phyloP scores from a whole-genome alignment of 2,888 invertebrate species.

The Agrochola lychnidis region DNA sequence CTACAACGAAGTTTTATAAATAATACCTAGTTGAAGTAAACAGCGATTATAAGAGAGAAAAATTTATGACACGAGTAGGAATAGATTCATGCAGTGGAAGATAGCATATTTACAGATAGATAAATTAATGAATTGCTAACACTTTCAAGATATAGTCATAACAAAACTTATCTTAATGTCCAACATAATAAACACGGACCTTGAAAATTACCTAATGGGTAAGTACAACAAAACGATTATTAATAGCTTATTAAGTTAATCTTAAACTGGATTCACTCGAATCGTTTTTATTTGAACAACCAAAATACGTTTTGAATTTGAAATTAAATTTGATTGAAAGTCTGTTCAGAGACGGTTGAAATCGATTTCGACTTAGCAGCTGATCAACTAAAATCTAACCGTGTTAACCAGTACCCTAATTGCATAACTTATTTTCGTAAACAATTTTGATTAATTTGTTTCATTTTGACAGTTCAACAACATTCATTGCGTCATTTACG shows the following conservation, averaged over 20 bases:
- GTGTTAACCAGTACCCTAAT: too few species aligned
- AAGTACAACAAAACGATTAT: not conserved
- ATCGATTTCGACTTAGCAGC: too few species aligned
- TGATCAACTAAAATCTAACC: too few species aligned
- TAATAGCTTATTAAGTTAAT: not conserved
- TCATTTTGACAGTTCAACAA: too few species aligned
- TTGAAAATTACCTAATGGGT: conserved; percentile 14
- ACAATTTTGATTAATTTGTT: too few species aligned
- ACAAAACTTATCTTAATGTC: conserved; percentile 43
- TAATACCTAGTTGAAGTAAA: not conserved
- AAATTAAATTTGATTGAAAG: too few species aligned
- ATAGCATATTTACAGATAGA: conserved; percentile 14
- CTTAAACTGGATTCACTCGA: too few species aligned
- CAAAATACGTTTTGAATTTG: too few species aligned
- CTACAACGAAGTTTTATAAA: not conserved
- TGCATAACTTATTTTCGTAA: too few species aligned
- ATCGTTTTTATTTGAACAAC: too few species aligned
- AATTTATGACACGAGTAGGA: conserved; percentile 13
- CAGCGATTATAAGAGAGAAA: not conserved
- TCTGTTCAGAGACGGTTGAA: too few species aligned
- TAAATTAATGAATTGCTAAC: conserved; percentile 15
- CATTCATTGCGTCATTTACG: too few species aligned
- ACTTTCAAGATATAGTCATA: conserved; percentile 37
- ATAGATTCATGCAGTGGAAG: conserved; percentile 12
- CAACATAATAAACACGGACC: conserved; percentile 23